Conservation (phyloP, 2,113 vertebrate genomes). For the Rhineura floridana region DNA sequence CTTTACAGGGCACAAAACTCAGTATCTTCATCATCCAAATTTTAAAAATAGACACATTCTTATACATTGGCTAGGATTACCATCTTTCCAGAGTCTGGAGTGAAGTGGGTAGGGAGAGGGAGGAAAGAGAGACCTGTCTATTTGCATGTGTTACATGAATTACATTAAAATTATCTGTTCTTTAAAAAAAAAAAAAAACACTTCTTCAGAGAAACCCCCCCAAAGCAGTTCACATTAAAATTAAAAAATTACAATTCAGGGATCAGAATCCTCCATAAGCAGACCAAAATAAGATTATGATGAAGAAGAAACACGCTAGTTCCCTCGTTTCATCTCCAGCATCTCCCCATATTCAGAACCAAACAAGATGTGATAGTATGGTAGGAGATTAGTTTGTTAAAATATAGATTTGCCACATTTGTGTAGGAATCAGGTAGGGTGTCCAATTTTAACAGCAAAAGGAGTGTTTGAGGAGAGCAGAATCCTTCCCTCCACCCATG, state of each 20-base stretch:
- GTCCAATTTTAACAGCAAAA: neutral
- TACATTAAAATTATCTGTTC: neutral
- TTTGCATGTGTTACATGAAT: neutral
- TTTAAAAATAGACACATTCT: slow-evolving; percentile 12
- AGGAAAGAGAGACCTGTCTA: neutral
- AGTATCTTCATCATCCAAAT: neutral
- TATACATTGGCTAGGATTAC: neutral
- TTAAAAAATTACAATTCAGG: neutral
- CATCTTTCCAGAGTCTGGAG: neutral
- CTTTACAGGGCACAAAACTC: slow-evolving; percentile 1
- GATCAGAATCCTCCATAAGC: neutral
- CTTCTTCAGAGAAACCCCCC: neutral
- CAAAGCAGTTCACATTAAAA: neutral
- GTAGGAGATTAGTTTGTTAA: neutral
- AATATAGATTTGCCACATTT: neutral
- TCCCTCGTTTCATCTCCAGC: no score
- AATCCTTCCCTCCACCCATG: neutral
- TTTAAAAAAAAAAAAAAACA: neutral
- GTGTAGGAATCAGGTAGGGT: neutral
- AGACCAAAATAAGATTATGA: neutral
- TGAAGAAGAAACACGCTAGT: fast-evolving
- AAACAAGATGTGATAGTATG: neutral
- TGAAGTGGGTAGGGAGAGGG: neutral
- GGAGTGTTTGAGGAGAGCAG: neutral
- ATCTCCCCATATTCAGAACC: neutral